phyloP scores from a whole-genome alignment of 2,888 invertebrate genomes.

The Acholoe squamosa region DNA sequence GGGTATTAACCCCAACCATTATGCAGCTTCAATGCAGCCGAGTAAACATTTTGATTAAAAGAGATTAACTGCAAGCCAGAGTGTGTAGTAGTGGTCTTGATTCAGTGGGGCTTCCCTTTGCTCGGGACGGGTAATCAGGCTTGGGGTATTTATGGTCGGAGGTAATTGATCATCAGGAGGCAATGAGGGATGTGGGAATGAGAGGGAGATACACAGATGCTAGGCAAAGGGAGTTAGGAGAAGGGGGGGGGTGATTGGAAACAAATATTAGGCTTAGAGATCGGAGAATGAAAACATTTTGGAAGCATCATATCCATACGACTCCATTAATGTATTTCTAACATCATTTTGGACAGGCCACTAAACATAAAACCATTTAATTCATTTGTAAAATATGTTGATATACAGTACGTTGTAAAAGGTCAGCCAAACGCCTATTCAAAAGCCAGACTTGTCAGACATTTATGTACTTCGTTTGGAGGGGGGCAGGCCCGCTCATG shows the following conservation, averaged over 20 bases:
- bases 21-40: slow-evolving; percentile 2
- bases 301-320: too few species aligned
- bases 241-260: neutral
- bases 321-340: too few species aligned
- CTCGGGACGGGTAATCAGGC: slow-evolving; percentile 11
- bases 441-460: too few species aligned
- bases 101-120: slow-evolving; percentile 4
- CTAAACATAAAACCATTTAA: too few species aligned
- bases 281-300: too few species aligned
- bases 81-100: neutral
- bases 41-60: slow-evolving; percentile 59
- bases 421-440: too few species aligned
- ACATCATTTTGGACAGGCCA: too few species aligned
- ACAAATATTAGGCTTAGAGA: neutral
- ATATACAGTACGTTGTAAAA: too few species aligned
- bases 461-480: too few species aligned
- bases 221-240: neutral
- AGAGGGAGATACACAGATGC: neutral
- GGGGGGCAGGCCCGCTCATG: too few species aligned
- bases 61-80: slow-evolving; percentile 13
- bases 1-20: slow-evolving; percentile 33
- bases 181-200: too few species aligned
- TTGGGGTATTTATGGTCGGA: slow-evolving; percentile 41
- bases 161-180: slow-evolving; percentile 43
- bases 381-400: too few species aligned